Evolutionary conservation across 2,888 invertebrate genomes (phyloP).

Genomic region (Tholera decimalis): DNA sequence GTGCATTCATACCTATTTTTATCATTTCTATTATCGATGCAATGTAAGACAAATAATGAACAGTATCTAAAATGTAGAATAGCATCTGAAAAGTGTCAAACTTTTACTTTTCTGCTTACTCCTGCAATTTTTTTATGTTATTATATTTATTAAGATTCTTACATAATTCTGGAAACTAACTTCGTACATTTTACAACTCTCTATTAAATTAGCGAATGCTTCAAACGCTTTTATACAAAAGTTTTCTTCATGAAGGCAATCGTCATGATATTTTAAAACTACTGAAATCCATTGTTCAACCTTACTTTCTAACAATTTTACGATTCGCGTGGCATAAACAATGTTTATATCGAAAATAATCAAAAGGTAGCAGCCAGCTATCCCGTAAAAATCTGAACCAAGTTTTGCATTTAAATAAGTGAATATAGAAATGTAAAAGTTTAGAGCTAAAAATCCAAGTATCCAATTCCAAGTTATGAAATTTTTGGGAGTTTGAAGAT

Average conservation of each 20-base stretch:
- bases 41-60: too few species aligned
- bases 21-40: too few species aligned
- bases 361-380: neutral
- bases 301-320: slow-evolving; percentile 17
- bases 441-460: neutral
- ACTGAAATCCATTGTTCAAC: slow-evolving; percentile 7
- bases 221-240: neutral
- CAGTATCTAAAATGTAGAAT: too few species aligned
- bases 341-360: slow-evolving; percentile 24
- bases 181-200: neutral
- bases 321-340: slow-evolving; percentile 9
- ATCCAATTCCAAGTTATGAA: slow-evolving; percentile 41
- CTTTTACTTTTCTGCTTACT: too few species aligned
- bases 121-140: too few species aligned
- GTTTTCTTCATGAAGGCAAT: neutral
- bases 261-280: too few species aligned
- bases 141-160: too few species aligned
- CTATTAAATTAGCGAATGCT: too few species aligned
- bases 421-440: neutral
- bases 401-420: fast-evolving
- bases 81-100: too few species aligned
- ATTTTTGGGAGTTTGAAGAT: neutral
- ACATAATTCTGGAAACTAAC: neutral
- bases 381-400: neutral
- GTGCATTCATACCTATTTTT: too few species aligned